A percentile compares a stretch with the other conserved stretches of the same genome.
Evolutionary conservation across 2,888 invertebrate genomes (phyloP).

Genomic region (Drosophila demipolita): DNA sequence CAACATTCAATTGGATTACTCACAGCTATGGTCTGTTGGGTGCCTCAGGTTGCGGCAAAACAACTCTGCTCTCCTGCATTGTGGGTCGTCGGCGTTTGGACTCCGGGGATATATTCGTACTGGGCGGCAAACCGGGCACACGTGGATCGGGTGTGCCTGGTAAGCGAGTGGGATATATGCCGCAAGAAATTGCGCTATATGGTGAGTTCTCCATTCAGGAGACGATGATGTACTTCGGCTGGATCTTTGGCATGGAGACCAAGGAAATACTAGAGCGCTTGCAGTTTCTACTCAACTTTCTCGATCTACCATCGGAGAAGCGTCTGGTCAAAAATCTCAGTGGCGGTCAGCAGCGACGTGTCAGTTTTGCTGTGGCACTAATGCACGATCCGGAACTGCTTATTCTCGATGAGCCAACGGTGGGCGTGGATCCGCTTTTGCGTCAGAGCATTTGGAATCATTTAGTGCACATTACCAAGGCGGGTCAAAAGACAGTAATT

Average conservation of each 20-base stretch:
- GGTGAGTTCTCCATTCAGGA: constrained; percentile 97
- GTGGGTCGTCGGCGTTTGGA: constrained; percentile 94
- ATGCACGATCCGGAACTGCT: constrained; percentile 96
- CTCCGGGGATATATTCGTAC: constrained; percentile 94
- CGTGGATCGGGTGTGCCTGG: constrained; percentile 96
- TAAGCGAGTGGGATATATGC: constrained; percentile 98
- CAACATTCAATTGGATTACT: not conserved
- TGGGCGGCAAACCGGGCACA: constrained; percentile 95
- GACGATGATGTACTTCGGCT: constrained; percentile 98
- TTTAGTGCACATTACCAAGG: constrained; percentile 94
- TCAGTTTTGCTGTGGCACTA: constrained; percentile 95
- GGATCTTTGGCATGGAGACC: constrained; percentile 97
- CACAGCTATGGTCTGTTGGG: constrained; percentile 96
- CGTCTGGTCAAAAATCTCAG: constrained; percentile 92
- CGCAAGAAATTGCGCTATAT: constrained; percentile 95
- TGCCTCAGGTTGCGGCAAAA: constrained; percentile 98
- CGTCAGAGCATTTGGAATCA: constrained; percentile 98
- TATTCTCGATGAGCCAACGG: constrained; percentile 96
- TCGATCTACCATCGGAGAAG: constrained; percentile 94
- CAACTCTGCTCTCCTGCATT: constrained; percentile 95
- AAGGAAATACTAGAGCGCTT: constrained; percentile 92
- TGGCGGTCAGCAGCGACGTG: constrained; percentile 95
- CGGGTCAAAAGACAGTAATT: constrained; percentile 96
- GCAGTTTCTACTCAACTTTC: constrained; percentile 94
- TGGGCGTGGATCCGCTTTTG: constrained; percentile 95